These are phyloP conservation scores for Anthrax anthrax DNA, from an alignment of 2,888 invertebrate genomes.

Conservation along the genomic window DNA sequence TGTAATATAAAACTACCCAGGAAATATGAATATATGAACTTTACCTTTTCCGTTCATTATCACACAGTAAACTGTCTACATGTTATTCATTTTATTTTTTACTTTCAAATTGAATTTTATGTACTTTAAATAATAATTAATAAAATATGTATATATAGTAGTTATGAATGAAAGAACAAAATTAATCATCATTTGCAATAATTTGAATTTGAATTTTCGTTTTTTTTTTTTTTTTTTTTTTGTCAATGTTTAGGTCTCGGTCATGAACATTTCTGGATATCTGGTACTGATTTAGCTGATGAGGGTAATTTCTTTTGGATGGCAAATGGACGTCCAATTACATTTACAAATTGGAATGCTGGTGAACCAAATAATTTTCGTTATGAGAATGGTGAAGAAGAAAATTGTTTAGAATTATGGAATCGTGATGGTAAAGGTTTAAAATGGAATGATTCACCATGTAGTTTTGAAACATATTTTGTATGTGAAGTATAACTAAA, in stretches of 20 bases:
- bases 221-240: no score
- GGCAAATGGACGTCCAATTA: slow-evolving; percentile 76
- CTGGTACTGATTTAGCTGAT: slow-evolving; percentile 80
- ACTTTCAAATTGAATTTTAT: no score
- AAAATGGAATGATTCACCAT: slow-evolving; percentile 89
- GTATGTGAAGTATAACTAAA: slow-evolving; percentile 62
- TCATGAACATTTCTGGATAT: slow-evolving; percentile 87
- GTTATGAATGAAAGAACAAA: no score
- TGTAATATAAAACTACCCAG: no score
- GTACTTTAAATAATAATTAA: no score
- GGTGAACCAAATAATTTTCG: slow-evolving; percentile 90
- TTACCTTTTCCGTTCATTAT: no score
- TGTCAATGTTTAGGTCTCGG: slow-evolving; percentile 49
- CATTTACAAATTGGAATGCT: slow-evolving; percentile 87
- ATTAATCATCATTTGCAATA: no score
- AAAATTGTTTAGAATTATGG: slow-evolving; percentile 83
- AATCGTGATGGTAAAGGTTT: slow-evolving; percentile 79
- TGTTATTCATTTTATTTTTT: no score
- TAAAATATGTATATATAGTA: no score
- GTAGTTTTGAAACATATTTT: slow-evolving; percentile 85
- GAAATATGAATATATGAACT: no score
- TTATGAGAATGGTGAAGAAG: slow-evolving; percentile 78
- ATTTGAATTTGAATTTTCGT: no score
- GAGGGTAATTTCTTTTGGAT: slow-evolving; percentile 89
- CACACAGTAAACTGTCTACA: no score